Evolutionary conservation across 1,140 invertebrate species (phyloP).

Genomic region (Dreissena polymorpha): DNA sequence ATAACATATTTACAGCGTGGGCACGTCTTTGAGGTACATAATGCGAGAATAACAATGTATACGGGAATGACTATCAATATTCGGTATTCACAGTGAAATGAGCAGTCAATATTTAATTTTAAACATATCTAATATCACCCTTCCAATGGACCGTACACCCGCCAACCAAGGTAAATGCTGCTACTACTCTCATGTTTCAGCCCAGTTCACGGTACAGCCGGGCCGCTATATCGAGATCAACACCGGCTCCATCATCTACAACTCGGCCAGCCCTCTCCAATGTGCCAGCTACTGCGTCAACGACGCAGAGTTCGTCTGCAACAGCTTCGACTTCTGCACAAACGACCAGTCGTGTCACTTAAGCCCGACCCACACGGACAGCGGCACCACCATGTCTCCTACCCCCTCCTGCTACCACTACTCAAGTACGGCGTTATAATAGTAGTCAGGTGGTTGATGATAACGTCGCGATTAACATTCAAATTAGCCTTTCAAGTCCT

Average conservation of each 20-base stretch:
- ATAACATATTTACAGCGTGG: too few species aligned
- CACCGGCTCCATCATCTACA: slow-evolving; percentile 39
- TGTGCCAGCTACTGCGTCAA: slow-evolving; percentile 56
- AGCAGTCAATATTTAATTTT: too few species aligned
- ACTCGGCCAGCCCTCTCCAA: slow-evolving; percentile 30
- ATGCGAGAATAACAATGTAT: too few species aligned
- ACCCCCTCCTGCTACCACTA: slow-evolving; percentile 53
- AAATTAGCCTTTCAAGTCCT: too few species aligned
- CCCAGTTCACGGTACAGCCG: slow-evolving; percentile 56
- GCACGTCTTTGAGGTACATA: too few species aligned
- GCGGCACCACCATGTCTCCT: slow-evolving; percentile 5
- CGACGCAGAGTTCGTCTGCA: slow-evolving; percentile 47
- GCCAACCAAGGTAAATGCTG: too few species aligned
- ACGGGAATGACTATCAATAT: too few species aligned
- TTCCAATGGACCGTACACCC: too few species aligned
- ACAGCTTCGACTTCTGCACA: slow-evolving; percentile 59
- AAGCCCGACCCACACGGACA: slow-evolving; percentile 45
- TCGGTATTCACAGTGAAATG: too few species aligned
- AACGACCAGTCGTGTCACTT: slow-evolving; percentile 49
- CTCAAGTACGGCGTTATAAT: slow-evolving; percentile 34
- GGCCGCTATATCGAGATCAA: slow-evolving; percentile 43
- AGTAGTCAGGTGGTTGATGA: too few species aligned
- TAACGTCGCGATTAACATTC: too few species aligned
- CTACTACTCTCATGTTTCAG: slow-evolving; percentile 30
- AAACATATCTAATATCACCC: too few species aligned